Evolutionary conservation across 2,797 vertebrate genomes (phyloP).

Genomic region (Gymnodraco acuticeps): DNA sequence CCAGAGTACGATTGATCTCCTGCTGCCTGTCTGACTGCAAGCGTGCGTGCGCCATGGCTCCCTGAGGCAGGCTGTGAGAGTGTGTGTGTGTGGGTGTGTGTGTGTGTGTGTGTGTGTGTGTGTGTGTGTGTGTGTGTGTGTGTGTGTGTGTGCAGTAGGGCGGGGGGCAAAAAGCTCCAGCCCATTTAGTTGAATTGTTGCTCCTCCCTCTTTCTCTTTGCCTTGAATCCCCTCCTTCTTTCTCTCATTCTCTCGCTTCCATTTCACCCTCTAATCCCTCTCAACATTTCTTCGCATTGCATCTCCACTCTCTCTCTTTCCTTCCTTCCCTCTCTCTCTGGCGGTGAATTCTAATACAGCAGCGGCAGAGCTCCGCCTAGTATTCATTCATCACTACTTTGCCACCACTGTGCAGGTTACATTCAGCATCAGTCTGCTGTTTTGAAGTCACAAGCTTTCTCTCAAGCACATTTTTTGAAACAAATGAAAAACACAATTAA

Average conservation of each 20-base stretch:
- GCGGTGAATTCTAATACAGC: slow-evolving; percentile 75
- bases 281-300: slow-evolving; percentile 66
- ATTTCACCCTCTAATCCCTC: slow-evolving; percentile 65
- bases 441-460: slow-evolving; percentile 18
- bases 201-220: slow-evolving; percentile 72
- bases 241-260: slow-evolving; percentile 62
- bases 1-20: slow-evolving; percentile 73
- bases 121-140: slow-evolving; percentile 21
- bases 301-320: slow-evolving; percentile 57
- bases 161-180: slow-evolving; percentile 68
- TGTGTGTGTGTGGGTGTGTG: slow-evolving; percentile 36
- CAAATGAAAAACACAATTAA: slow-evolving; percentile 31
- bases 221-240: slow-evolving; percentile 67
- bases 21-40: slow-evolving; percentile 65
- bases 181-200: slow-evolving; percentile 75
- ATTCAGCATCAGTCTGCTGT: slow-evolving; percentile 45
- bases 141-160: slow-evolving; percentile 57
- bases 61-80: slow-evolving; percentile 67
- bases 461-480: slow-evolving; percentile 6
- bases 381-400: slow-evolving; percentile 79
- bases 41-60: slow-evolving; percentile 72
- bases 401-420: slow-evolving; percentile 51
- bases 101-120: slow-evolving; percentile 30
- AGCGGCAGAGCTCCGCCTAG: slow-evolving; percentile 74
- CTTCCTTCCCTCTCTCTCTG: slow-evolving; percentile 55